Base-by-base conservation (phyloP, 2,797 vertebrate species). In the Poeciliopsis presidionis region DNA sequence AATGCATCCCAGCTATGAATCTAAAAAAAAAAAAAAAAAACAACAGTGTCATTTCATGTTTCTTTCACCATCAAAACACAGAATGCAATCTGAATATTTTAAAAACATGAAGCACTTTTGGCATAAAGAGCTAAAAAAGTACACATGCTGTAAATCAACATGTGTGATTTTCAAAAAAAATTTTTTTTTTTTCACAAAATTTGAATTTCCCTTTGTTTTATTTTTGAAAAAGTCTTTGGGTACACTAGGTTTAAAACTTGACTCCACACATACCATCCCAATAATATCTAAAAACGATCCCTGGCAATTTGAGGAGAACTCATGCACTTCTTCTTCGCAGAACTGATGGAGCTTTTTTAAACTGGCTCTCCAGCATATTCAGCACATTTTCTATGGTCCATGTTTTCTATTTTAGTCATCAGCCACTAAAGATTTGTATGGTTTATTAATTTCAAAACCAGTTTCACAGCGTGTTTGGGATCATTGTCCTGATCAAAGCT, bases 101-200 rank as follows among this genome's bases (percentile, higher is more conserved):
- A 25, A 55, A 25, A 30, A 41, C n/a, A 18, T 28, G 22, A 41
- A 57, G 57, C 65, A 41, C 65, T 70, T 41, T 51, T 80, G 76
- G 65, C 41, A 59, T 69, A 57, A 83, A 63, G 75, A 59, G 30
- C 36, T 3, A 39, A 39, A 39, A 39, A 39, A 39, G 5, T 0
- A 39, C 36, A 39, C 36, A 39, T 5, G 36, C 25, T 69, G 1
- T 6, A 70, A 45, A 41, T 13, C 25, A 45, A 12, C 0, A 71
- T 45, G 67, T 28, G n/a, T 46, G 16, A 67, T 46, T 69, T 45
- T 14, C n/a, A 46, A 46, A 71, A 16, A 1, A n/a, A n/a, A n/a
- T n/a, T n/a, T n/a, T 16, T 12, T 28, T 46, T 28, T 45, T n/a
- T 70, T n/a, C 5, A 46, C 9, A 8, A 7, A 71, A 13, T 57